Percentiles rank a stretch among this genome's conserved stretches.
phyloP scores from a whole-genome alignment of 1,140 invertebrate genomes.

The Matsumurasca onukii region DNA sequence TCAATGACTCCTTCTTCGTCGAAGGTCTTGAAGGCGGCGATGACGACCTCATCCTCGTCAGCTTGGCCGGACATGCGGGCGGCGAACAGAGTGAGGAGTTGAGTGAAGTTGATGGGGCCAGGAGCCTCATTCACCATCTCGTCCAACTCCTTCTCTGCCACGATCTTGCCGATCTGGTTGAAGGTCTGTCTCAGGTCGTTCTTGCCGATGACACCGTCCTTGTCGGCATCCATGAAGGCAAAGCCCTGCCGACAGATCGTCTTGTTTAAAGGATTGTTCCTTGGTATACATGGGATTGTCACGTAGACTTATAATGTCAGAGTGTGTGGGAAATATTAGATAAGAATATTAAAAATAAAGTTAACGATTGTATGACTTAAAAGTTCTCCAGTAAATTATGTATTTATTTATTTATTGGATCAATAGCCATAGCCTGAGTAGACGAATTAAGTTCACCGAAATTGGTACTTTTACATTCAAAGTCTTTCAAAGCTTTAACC shows the following conservation, averaged over 20 bases:
- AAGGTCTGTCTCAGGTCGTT: slow-evolving; percentile 94
- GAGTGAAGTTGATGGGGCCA: slow-evolving; percentile 94
- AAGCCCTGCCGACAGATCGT: slow-evolving; percentile 73
- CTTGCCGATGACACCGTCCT: slow-evolving; percentile 96
- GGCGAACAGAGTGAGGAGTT: slow-evolving; percentile 89
- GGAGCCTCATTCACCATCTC: slow-evolving; percentile 88
- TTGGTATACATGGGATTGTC: no score
- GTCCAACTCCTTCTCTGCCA: slow-evolving; percentile 87
- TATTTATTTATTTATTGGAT: no score
- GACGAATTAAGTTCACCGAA: no score
- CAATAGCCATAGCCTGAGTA: no score
- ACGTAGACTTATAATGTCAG: no score
- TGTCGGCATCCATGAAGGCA: slow-evolving; percentile 97
- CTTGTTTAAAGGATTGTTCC: no score
- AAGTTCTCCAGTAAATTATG: no score
- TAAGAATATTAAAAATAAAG: no score
- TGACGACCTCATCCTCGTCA: slow-evolving; percentile 94
- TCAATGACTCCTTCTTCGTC: slow-evolving; percentile 88
- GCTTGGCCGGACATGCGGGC: slow-evolving; percentile 78
- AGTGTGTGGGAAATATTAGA: no score
- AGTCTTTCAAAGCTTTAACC: no score
- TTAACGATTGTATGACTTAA: no score
- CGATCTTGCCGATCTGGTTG: slow-evolving; percentile 89
- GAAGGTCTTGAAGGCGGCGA: slow-evolving; percentile 94
- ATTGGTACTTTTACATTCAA: no score